Percentiles rank a stretch among this genome's conserved stretches.
Evolutionary conservation across 1,140 invertebrate species (phyloP).

Genomic region (Amphibalanus amphitrite): DNA sequence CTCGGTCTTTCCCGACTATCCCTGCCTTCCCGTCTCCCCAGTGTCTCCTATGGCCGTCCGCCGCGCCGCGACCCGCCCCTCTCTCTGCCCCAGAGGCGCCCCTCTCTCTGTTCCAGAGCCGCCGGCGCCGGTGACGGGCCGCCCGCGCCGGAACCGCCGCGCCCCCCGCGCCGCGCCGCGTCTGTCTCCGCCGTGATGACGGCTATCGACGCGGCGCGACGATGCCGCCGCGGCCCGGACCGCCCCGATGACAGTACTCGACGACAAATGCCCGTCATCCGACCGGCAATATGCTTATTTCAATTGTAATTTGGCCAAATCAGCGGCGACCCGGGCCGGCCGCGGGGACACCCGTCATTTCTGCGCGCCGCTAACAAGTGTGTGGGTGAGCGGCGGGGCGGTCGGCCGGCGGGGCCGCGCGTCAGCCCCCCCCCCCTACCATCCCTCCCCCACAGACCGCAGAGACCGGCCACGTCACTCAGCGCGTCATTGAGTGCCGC

Average conservation of each 20-base stretch:
- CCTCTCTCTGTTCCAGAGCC: too few species aligned
- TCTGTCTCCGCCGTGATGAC: not conserved
- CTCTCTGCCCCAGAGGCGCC: too few species aligned
- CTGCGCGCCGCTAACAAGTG: not conserved
- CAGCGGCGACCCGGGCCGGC: not conserved
- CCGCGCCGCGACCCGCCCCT: too few species aligned
- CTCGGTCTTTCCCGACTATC: too few species aligned
- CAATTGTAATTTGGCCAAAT: constrained; percentile 4
- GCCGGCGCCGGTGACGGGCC: too few species aligned
- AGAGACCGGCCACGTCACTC: not conserved
- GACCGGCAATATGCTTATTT: constrained; percentile 3
- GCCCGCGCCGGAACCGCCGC: too few species aligned
- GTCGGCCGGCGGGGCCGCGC: too few species aligned
- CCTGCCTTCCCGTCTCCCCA: too few species aligned
- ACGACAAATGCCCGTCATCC: constrained; percentile 1
- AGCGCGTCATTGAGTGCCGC: not conserved
- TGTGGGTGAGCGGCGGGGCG: not conserved
- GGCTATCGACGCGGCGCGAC: not conserved
- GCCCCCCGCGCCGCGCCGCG: too few species aligned
- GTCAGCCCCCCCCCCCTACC: too few species aligned
- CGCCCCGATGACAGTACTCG: not conserved
- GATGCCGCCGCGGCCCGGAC: not conserved
- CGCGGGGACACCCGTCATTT: not conserved
- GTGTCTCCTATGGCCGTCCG: too few species aligned
- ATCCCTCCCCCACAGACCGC: too few species aligned